Conservation (phyloP, 2,797 vertebrate species). For the Mycteria americana region DNA sequence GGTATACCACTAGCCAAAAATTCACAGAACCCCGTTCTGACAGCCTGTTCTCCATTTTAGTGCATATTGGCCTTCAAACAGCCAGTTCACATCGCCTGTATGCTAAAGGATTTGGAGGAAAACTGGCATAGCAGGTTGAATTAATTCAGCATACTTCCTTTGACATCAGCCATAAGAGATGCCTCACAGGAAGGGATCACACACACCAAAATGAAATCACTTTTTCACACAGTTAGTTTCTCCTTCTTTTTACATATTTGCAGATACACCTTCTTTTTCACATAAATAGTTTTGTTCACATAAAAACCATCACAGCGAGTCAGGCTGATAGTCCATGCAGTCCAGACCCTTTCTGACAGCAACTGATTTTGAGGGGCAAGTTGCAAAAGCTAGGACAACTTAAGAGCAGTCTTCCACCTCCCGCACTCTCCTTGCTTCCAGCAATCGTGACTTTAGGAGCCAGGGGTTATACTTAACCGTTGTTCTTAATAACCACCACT, state of each 20-base stretch:
- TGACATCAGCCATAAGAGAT: neutral
- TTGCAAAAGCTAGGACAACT: neutral
- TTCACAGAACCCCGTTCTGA: neutral
- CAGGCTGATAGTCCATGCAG: neutral
- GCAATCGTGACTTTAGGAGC: neutral
- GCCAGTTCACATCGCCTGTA: neutral
- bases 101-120: neutral
- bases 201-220: neutral
- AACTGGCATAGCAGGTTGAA: neutral
- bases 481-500: neutral
- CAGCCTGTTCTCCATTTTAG: neutral
- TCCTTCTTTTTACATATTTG: neutral
- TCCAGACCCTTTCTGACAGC: neutral
- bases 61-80: neutral
- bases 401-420: neutral
- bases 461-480: neutral
- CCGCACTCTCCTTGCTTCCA: neutral
- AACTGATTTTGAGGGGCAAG: neutral
- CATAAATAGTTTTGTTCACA: neutral
- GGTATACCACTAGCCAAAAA: neutral
- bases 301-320: neutral
- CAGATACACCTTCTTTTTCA: neutral
- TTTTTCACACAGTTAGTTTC: neutral
- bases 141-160: neutral
- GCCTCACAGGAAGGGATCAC: neutral